Base-by-base conservation (phyloP, 2,888 invertebrate species). In the Epinotia ramella region DNA sequence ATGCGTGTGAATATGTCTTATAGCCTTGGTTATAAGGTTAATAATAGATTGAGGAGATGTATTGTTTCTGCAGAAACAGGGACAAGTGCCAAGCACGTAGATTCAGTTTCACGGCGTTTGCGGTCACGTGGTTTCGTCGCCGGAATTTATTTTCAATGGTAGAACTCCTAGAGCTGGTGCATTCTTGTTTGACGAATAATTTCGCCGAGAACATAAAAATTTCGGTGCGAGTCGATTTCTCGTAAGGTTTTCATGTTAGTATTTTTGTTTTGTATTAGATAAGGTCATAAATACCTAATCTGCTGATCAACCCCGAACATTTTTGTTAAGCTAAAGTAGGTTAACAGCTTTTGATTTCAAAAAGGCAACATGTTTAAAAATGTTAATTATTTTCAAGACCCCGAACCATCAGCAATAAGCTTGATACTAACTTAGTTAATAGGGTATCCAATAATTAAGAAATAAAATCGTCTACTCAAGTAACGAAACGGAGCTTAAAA, bases 71-170 rank as follows among this genome's bases (percentile, higher is more conserved):
- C 75, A 63, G 66, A 78, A 80, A 79, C 80, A 79, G 79, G 78
- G 81, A 82, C 84, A 81, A 84, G 84, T 83, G 84, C 82, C 84
- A 83, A 83, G 82, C 87, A 89, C 88, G 89, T 89, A 87, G 78
- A 79, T 77, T 76, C 78, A 81, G 86, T 86, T 85, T 82, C 84
- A 82, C 81, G 84, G 86, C 81, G 65, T 83, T 86, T 85, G 88
- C 81, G 88, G 86, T 89, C 90, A 89, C 90, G 90, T 89, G 85
- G 81, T 73, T 79, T 77, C 80, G 81, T 83, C 83, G 81, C 80
- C 69, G 73, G 83, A 86, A 90, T 88, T 88, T 89, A 89, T 87
- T 86, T 87, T 83, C 80, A 79, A 79, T 79, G 80, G 33, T 18
- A 44, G 49, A 65, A 72, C 60, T 46, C 57, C 20, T 69, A 56